Percentiles rank a stretch among this genome's conserved stretches.
Evolutionary conservation across 2,797 vertebrate genomes (phyloP).

Genomic region (Tapirus indicus): DNA sequence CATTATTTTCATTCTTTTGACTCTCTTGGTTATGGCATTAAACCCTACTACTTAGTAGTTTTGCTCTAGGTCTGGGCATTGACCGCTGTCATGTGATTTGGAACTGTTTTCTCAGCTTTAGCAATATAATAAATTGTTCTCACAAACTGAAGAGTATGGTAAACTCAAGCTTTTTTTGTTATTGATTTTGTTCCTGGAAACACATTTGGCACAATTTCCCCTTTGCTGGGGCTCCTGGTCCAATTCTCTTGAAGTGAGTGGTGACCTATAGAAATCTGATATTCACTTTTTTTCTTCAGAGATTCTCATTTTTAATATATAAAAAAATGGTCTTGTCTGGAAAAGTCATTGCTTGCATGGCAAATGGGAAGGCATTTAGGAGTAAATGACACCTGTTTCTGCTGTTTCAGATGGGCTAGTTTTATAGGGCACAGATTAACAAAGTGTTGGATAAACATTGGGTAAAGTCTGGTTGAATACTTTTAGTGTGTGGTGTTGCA

Average conservation of each 20-base stretch:
- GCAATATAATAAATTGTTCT: neutral
- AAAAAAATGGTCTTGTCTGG: neutral
- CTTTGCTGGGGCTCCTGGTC: neutral
- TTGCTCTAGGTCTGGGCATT: neutral
- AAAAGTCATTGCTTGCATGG: neutral
- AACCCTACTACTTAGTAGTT: neutral
- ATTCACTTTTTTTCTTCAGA: neutral
- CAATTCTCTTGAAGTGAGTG: neutral
- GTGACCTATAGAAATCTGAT: neutral
- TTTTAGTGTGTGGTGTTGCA: neutral
- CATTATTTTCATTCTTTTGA: neutral
- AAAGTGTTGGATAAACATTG: neutral
- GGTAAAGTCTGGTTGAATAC: neutral
- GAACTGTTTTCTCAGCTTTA: neutral
- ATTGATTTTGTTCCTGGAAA: neutral
- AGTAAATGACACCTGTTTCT: neutral
- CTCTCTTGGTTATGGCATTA: conserved; percentile 15
- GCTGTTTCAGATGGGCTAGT: neutral
- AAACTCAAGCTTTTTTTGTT: neutral
- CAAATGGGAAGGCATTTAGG: neutral
- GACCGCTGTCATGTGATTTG: neutral
- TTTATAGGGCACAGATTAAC: neutral
- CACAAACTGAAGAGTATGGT: neutral
- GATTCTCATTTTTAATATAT: conserved; percentile 5
- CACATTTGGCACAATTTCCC: neutral